phyloP scores from a whole-genome alignment of 2,888 invertebrate genomes.

The Choreutis nemorana region DNA sequence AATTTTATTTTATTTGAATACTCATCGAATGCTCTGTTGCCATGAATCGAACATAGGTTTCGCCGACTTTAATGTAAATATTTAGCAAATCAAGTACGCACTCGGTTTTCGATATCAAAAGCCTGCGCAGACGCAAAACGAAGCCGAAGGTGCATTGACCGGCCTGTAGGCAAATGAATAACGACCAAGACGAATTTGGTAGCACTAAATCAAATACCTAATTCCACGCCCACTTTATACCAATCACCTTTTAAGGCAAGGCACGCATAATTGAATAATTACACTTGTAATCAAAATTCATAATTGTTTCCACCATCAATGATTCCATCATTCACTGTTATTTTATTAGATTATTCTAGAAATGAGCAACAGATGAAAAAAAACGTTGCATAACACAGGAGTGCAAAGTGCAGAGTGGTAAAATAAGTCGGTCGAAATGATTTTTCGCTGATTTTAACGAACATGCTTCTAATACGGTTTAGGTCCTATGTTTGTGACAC shows the following conservation, averaged over 20 bases:
- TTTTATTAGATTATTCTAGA: too few species aligned
- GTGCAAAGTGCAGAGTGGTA: slow-evolving; percentile 27
- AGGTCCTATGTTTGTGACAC: slow-evolving; percentile 22
- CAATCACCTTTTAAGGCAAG: too few species aligned
- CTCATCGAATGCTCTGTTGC: too few species aligned
- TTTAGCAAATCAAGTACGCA: too few species aligned
- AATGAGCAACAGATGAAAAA: too few species aligned
- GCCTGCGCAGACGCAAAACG: slow-evolving; percentile 13
- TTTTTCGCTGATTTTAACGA: slow-evolving; percentile 43
- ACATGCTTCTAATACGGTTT: slow-evolving; percentile 33
- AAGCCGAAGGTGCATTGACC: slow-evolving; percentile 18
- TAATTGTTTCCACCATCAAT: too few species aligned
- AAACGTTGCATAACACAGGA: slow-evolving; percentile 37
- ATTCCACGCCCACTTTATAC: slow-evolving; percentile 12
- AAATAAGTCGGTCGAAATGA: slow-evolving; percentile 47
- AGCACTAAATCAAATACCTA: slow-evolving; percentile 19
- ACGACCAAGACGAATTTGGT: slow-evolving; percentile 15
- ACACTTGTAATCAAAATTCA: too few species aligned
- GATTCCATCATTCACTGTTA: too few species aligned
- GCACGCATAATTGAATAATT: too few species aligned
- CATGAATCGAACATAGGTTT: too few species aligned
- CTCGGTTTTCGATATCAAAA: slow-evolving; percentile 17
- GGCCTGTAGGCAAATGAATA: slow-evolving; percentile 8
- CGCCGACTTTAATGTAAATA: too few species aligned
- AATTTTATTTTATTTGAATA: too few species aligned